phyloP scores from a whole-genome alignment of 1,140 invertebrate genomes.

The Homarus americanus region DNA sequence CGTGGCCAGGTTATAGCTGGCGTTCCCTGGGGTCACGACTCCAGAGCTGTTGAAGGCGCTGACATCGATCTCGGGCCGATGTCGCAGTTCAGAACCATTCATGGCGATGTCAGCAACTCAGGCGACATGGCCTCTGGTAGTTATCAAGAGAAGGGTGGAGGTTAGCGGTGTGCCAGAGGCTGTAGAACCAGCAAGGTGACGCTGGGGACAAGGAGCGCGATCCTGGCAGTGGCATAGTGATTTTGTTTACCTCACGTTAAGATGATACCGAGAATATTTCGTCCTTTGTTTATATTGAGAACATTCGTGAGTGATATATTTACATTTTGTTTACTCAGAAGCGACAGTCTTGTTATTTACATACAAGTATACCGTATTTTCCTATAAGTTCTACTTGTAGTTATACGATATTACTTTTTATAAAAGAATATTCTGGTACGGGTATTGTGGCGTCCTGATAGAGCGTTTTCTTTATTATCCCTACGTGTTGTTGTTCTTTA shows the following conservation, averaged over 20 bases:
- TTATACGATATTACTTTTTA: too few species aligned
- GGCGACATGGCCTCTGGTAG: not conserved
- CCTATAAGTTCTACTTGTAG: too few species aligned
- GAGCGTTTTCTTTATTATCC: too few species aligned
- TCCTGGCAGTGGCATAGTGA: not conserved
- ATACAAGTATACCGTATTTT: too few species aligned
- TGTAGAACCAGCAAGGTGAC: not conserved
- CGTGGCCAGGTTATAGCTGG: not conserved
- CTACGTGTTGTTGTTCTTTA: too few species aligned
- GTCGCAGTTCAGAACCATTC: conserved; percentile 5
- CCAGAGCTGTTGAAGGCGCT: not conserved
- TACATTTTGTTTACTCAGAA: too few species aligned
- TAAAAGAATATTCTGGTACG: too few species aligned
- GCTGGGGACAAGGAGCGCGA: not conserved
- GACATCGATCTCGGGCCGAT: not conserved
- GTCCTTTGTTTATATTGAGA: not conserved
- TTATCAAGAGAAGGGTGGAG: not conserved
- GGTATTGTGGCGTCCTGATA: too few species aligned
- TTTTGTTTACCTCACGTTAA: not conserved
- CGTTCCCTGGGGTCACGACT: not conserved
- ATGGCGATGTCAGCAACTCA: conserved; percentile 32
- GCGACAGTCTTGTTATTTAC: too few species aligned
- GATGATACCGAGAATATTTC: not conserved
- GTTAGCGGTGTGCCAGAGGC: not conserved
- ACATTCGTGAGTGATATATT: too few species aligned